phyloP scores from a whole-genome alignment of 53 echinoderm and acorn worm species.

The Glandiceps talaboti region DNA sequence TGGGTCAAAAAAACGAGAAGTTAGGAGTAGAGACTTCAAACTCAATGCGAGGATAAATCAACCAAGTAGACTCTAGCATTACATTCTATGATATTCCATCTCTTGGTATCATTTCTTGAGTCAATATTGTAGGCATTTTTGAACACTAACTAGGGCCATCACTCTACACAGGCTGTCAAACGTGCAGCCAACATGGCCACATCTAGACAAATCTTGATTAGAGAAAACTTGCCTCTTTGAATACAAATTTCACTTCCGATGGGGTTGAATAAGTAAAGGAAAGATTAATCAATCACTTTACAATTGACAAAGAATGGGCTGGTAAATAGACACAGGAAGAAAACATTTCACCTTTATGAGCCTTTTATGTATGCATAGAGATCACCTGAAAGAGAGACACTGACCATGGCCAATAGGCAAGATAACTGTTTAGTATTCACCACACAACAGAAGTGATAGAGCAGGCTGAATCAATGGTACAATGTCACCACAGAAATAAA shows the following conservation, averaged over 20 bases:
- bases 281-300: not conserved
- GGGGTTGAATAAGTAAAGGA: not conserved
- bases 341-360: not conserved
- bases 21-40: no score
- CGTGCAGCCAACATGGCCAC: not conserved
- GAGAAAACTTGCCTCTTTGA: not conserved
- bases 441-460: not conserved
- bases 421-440: not conserved
- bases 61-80: no score
- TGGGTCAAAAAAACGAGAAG: no score
- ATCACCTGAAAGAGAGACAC: not conserved
- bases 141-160: not conserved
- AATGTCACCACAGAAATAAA: no score
- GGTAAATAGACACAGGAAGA: not conserved
- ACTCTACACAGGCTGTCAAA: not conserved
- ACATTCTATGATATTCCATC: no score
- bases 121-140: no score
- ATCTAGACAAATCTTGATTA: not conserved
- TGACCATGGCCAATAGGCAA: not conserved
- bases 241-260: not conserved
- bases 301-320: not conserved
- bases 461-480: not conserved
- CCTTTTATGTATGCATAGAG: not conserved
- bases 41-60: no score
- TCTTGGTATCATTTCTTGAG: no score